Base-by-base conservation (phyloP, 2,888 invertebrate species). In the Rotaria sp. region DNA sequence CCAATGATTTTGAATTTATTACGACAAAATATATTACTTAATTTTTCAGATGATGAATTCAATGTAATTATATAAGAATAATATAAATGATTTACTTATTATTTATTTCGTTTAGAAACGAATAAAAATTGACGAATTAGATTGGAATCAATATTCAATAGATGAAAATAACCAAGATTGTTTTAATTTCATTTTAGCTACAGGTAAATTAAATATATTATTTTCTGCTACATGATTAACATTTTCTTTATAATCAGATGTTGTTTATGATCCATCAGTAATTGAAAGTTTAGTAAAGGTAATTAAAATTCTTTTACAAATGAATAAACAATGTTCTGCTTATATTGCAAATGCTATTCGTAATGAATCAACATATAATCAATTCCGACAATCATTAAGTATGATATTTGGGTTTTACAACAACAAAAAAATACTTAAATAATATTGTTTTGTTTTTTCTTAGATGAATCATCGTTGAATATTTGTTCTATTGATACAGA, bases 281-380 rank as follows among this genome's bases (percentile, higher is more conserved):
- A 80, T 80, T 45, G 80, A 80, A 45, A 80, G n/a, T 80, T 18
- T 80, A 80, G 45, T 80, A 1, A 80, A 41, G 45, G 26, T 45
- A n/a, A 26, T 80, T 13, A 21, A 35, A n/a, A 80, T n/a, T 45
- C 80, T 80, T 26, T 15, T 80, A 18, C 26, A 11, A 80, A 45
- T 10, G 1, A 80, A 80, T 45, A 11, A 13, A n/a, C 15, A 24
- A 41, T 45, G 45, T 80, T n/a, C 5, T n/a, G 80, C 13, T 26
- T 80, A n/a, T 18, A 45, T 80, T 26, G 80, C 80, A 11, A 80
- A 80, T 80, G 80, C 45, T n/a, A 80, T 80, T 26, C 80, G 80
- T 13, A 80, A 80, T 80, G 45, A 80, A 45, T 41, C 80, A n/a
- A 80, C 80, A 1, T 80, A 80, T 45, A 26, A 26, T 15, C 80